Evolutionary conservation across 2,888 invertebrate genomes (phyloP).

Genomic region (Opisthograptis luteolata): DNA sequence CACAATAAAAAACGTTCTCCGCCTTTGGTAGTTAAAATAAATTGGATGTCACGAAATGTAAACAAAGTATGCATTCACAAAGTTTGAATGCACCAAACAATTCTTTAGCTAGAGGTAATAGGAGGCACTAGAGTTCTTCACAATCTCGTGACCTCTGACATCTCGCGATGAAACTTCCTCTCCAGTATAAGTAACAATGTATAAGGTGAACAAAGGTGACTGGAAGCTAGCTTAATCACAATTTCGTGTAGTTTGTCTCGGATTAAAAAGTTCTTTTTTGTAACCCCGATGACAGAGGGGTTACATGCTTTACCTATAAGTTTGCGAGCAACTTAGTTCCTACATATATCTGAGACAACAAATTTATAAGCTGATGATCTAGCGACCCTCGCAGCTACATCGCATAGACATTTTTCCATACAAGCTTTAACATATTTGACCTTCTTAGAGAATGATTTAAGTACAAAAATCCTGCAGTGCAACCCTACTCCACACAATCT

Average conservation of each 20-base stretch:
- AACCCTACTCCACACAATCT: no score
- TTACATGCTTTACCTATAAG: no score
- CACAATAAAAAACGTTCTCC: neutral
- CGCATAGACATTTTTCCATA: no score
- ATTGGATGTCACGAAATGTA: conserved; percentile 9
- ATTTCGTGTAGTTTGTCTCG: neutral
- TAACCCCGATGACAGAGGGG: no score
- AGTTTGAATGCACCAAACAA: conserved; percentile 20
- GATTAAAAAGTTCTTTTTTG: neutral
- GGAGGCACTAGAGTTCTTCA: conserved; percentile 11
- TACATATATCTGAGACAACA: no score
- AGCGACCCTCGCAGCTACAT: no score
- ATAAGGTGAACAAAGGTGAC: conserved; percentile 11
- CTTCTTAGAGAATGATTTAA: no score
- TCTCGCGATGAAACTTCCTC: conserved; percentile 21
- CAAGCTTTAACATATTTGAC: no score
- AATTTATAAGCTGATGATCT: no score
- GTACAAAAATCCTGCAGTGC: no score
- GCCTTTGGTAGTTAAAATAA: conserved; percentile 12
- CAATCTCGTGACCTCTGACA: conserved; percentile 21
- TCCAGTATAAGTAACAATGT: conserved; percentile 19
- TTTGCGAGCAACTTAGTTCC: no score
- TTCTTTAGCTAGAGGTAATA: conserved; percentile 6
- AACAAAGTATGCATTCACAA: conserved; percentile 14
- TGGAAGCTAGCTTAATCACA: neutral